These are phyloP conservation scores for Meiosimyza platycephala DNA, from an alignment of 2,888 invertebrate genomes.

Conservation along the genomic window DNA sequence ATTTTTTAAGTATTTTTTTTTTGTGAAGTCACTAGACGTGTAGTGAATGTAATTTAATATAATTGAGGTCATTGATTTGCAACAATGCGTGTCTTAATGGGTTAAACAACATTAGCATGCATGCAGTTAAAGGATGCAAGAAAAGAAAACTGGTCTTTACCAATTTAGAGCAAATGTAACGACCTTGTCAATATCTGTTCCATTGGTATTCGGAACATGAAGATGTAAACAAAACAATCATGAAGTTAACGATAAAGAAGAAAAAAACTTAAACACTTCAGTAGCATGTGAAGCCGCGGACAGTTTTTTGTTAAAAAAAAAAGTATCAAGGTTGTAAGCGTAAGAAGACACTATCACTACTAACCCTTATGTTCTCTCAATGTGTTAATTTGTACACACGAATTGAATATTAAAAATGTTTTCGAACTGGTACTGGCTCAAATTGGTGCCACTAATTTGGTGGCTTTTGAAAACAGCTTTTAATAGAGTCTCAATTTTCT, in stretches of 20 bases:
- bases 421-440: too few species aligned
- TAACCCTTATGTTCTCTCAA: too few species aligned
- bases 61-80: constrained; percentile 15
- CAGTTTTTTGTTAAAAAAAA: too few species aligned
- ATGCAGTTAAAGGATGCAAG: not conserved
- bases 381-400: too few species aligned
- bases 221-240: constrained; percentile 1
- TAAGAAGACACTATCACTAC: too few species aligned
- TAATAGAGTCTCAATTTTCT: too few species aligned
- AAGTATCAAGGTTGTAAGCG: too few species aligned
- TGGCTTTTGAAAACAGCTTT: too few species aligned
- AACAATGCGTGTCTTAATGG: not conserved
- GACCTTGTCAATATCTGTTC: constrained; percentile 8
- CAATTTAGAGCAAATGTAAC: not conserved
- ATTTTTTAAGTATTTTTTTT: not conserved
- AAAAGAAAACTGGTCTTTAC: not conserved
- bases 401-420: too few species aligned
- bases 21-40: not conserved
- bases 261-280: constrained; percentile 18
- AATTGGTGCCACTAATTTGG: too few species aligned
- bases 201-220: not conserved
- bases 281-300: not conserved
- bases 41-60: not conserved
- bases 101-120: constrained; percentile 1
- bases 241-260: not conserved